Conservation (phyloP, 2,888 invertebrate species). For the Polydrusus pterygomalis region DNA sequence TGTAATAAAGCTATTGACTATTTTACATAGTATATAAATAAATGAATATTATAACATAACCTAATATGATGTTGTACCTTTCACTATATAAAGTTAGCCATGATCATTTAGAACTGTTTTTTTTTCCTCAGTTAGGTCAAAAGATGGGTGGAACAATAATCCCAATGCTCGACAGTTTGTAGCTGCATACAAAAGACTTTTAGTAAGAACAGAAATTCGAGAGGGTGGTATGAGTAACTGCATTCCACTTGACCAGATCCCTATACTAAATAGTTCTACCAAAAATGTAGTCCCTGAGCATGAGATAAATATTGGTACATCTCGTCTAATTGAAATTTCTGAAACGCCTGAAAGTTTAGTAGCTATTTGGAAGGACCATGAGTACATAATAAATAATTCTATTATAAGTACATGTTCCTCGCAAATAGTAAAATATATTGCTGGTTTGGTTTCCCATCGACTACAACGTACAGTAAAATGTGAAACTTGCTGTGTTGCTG, state of each 20-base stretch:
- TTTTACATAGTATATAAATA: no score
- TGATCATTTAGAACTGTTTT: no score
- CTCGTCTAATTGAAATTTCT: not conserved
- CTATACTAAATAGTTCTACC: conserved; percentile 41
- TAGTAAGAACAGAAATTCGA: conserved; percentile 41
- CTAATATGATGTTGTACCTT: no score
- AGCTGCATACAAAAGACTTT: conserved; percentile 51
- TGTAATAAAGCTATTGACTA: no score
- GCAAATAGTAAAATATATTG: conserved; percentile 46
- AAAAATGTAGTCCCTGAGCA: conserved; percentile 11
- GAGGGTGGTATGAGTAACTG: conserved; percentile 50
- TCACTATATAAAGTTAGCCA: no score
- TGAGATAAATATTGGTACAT: conserved; percentile 10
- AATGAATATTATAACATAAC: no score
- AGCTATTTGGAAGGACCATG: conserved; percentile 16
- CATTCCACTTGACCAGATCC: conserved; percentile 45
- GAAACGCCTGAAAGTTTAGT: not conserved
- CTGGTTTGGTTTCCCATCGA: conserved; percentile 30
- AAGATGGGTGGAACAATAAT: no score
- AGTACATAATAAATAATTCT: conserved; percentile 34
- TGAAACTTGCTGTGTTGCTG: conserved; percentile 21
- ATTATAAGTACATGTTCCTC: conserved; percentile 23
- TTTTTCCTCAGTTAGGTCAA: no score
- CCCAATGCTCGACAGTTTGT: conserved; percentile 52
- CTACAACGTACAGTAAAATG: conserved; percentile 16